A percentile compares a stretch with the other conserved stretches of the same genome.
Evolutionary conservation across 2,888 invertebrate species (phyloP).

Genomic region (Nysson spinosus): DNA sequence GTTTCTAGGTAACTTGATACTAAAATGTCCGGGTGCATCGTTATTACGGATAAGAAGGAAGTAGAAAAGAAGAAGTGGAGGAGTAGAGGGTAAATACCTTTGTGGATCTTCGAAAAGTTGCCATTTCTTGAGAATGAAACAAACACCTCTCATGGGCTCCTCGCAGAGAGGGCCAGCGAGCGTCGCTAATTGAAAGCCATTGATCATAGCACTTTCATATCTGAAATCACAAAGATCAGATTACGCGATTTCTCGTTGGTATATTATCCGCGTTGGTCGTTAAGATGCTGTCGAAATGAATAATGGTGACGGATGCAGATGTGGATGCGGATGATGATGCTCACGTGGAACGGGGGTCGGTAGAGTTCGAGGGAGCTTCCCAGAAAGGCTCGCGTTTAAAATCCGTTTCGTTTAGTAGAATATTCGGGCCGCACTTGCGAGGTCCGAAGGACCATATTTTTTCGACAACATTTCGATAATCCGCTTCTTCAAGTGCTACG

Average conservation of each 20-base stretch:
- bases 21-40: too few species aligned
- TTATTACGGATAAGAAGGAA: too few species aligned
- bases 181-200: conserved; percentile 92
- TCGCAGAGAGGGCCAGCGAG: conserved; percentile 96
- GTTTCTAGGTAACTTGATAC: too few species aligned
- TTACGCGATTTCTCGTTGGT: conserved; percentile 1
- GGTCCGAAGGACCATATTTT: conserved; percentile 96
- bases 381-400: conserved; percentile 82
- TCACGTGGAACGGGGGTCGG: conserved; percentile 67
- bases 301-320: too few species aligned
- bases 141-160: conserved; percentile 97
- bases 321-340: conserved; percentile 38
- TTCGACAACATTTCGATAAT: conserved; percentile 78
- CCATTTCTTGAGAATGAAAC: conserved; percentile 94
- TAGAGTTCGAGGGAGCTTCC: conserved; percentile 63
- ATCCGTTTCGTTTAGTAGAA: conserved; percentile 90
- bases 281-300: too few species aligned
- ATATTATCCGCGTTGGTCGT: too few species aligned
- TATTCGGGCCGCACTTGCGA: conserved; percentile 91
- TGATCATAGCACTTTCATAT: conserved; percentile 87
- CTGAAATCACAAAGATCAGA: conserved; percentile 45
- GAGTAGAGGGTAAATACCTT: too few species aligned
- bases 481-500: conserved; percentile 81
- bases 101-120: conserved; percentile 66
- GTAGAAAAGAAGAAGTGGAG: too few species aligned